Evolutionary conservation across 2,888 invertebrate genomes (phyloP), one percentile per base, ranked within the genome.

Genomic region (Tachina lurida): DNA sequence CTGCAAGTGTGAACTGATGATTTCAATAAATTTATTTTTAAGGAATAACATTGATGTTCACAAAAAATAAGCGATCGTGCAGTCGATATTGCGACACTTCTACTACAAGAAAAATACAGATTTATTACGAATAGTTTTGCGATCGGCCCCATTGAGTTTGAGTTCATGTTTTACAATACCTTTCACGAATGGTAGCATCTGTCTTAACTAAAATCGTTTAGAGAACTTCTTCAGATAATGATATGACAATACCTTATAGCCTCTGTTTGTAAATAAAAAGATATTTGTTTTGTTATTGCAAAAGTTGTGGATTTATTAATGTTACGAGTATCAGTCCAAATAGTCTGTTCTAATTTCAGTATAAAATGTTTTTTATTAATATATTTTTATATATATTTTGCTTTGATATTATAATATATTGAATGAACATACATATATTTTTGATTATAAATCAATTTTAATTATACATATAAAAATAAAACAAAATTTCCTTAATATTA

Each of bases 261-360:
- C 67, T 19, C 3, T 31, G 56, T 52, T 45, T n/a, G 15, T 43
- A 83, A 83, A 52, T 71, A 77, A 83, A 73, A 73, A 67, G 15
- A 80, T 31, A 49, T 78, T 49, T 52, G 31, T 17, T 45, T 58
- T 78, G 73, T 67, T 78, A 77, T 76, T 77, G 71, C 60, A 73
- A 84, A 73, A 49, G 19, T 63, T 83, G 12, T 77, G 52, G 60
- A 67, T 84, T 84, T 84, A 84, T 84, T 84, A 73, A 73, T 83
- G 45, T 73, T 84, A 62, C 41, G 62, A 62, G 43, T 43, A 77
- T 83, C 83, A 84, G 77, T 78, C 77, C 67, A 78, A 67, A 83
- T 77, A 67, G 60, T 73, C 68, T 62, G 49, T 73, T 60, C 60
- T 63, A 83, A 77, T 60, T 60, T 83, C 73, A 52, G n/a, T 52